Base-by-base conservation (phyloP, 2,113 vertebrate species). In the Limanda limanda region DNA sequence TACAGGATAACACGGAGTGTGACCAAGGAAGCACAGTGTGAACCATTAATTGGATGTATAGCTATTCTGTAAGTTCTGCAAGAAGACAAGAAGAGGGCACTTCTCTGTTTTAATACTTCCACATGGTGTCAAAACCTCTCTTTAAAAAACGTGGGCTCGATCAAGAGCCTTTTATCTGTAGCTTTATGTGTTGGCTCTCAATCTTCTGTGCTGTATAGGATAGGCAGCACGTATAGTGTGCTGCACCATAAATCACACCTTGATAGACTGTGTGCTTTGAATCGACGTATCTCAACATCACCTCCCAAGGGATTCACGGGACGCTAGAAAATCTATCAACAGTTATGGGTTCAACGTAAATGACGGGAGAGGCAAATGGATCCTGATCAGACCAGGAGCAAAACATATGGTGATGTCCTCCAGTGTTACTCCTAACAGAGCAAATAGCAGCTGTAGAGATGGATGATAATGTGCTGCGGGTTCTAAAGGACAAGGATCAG, bases 261-360 rank as follows among this genome's bases (percentile, higher is more conserved):
- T 63, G 68, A 83, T 71, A 47, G 74, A 77, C 47, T 70, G 45
- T 66, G 56, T 61, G 60, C 63, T 56, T 60, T 54, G 62, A 73
- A 81, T 83, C 35, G n/a, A 83, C 81, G 59, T 37, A 76, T 71
- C 76, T 82, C 78, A 76, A 76, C 68, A 71, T 76, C 69, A 55
- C 9, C 45, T 85, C 84, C 45, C 72, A 5, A 10, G 65, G 67
- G 65, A 73, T 31, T 23, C 15, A 24, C 21, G 56, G 56, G 54
- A 74, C 52, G 52, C 59, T 31, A 40, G 79, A 65, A 67, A 72
- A 88, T 84, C 71, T 47, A 85, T 87, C 87, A 85, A 62, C 64
- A 70, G 47, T 62, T 56, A 64, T 52, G 57, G 83, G 79, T 79
- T 78, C 75, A 73, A 78, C 70, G 52, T 71, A 80, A 91, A 88